Percentiles rank a stretch among this genome's conserved stretches.
phyloP scores from a whole-genome alignment of 1,140 invertebrate species.

The Thaumetopoea pityocampa region DNA sequence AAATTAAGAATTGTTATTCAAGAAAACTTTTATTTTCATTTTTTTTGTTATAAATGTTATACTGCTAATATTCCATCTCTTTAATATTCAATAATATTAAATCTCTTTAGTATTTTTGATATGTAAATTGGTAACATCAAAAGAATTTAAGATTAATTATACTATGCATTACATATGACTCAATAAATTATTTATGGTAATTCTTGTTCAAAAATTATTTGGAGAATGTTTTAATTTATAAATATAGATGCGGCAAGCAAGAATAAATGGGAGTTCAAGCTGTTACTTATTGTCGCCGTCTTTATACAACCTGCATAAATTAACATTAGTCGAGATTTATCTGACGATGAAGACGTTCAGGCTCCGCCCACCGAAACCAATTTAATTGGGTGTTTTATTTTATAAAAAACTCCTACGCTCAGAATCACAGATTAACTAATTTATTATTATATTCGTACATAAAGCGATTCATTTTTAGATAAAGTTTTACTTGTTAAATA shows the following conservation, averaged over 20 bases:
- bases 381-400: conserved; percentile 39
- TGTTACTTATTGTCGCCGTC: conserved; percentile 51
- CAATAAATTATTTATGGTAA: no score
- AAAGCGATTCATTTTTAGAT: conserved; percentile 27
- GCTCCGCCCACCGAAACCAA: conserved; percentile 37
- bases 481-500: conserved; percentile 20
- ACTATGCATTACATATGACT: no score
- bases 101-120: no score
- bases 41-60: no score
- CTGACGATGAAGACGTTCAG: conserved; percentile 53
- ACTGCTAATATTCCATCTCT: no score
- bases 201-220: conserved; percentile 37
- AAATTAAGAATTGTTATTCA: no score
- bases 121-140: no score
- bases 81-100: no score
- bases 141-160: no score
- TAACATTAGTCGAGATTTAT: conserved; percentile 60
- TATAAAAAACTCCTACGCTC: conserved; percentile 28
- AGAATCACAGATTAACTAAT: conserved; percentile 42
- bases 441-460: conserved; percentile 33
- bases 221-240: conserved; percentile 45
- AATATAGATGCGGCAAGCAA: conserved; percentile 34
- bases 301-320: conserved; percentile 38
- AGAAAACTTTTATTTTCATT: no score
- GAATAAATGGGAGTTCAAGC: conserved; percentile 46